phyloP scores from a whole-genome alignment of 2,797 vertebrate species.

The Bovichtus variegatus region DNA sequence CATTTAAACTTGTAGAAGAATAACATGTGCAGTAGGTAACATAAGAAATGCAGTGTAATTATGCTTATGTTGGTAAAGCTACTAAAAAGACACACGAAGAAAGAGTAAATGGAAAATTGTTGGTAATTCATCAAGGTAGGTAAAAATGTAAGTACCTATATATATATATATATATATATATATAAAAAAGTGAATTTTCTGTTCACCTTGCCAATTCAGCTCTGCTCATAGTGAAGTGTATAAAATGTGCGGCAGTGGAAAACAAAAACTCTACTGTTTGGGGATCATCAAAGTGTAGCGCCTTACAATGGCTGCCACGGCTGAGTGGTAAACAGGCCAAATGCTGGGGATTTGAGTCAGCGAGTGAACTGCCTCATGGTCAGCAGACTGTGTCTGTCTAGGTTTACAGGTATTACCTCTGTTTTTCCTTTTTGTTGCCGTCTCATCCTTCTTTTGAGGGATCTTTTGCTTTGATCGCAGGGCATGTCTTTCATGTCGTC shows the following conservation, averaged over 20 bases:
- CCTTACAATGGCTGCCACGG: slow-evolving; percentile 31
- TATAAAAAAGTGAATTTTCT: background rate
- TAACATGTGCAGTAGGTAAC: background rate
- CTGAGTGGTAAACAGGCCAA: slow-evolving; percentile 49
- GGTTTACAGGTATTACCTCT: slow-evolving; percentile 49
- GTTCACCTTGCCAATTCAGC: background rate
- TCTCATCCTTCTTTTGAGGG: slow-evolving; percentile 38
- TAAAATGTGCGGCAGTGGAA: slow-evolving; percentile 4
- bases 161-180: too few species aligned
- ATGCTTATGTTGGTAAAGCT: background rate
- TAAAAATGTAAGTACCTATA: background rate
- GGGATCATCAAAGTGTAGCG: slow-evolving; percentile 36
- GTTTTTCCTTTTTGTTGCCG: background rate
- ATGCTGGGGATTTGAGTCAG: slow-evolving; percentile 35
- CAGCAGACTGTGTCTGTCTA: slow-evolving; percentile 59
- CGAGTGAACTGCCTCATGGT: slow-evolving; percentile 32
- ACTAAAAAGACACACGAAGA: background rate
- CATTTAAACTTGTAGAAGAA: background rate
- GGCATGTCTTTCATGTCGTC: slow-evolving; percentile 44
- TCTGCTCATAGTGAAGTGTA: background rate
- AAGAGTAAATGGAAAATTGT: too few species aligned
- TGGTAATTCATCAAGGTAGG: background rate
- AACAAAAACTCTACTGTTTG: slow-evolving; percentile 53
- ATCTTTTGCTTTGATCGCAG: slow-evolving; percentile 59
- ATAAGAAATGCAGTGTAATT: background rate